Evolutionary conservation across 1,140 invertebrate species (phyloP).

Genomic region (Spodoptera litura): DNA sequence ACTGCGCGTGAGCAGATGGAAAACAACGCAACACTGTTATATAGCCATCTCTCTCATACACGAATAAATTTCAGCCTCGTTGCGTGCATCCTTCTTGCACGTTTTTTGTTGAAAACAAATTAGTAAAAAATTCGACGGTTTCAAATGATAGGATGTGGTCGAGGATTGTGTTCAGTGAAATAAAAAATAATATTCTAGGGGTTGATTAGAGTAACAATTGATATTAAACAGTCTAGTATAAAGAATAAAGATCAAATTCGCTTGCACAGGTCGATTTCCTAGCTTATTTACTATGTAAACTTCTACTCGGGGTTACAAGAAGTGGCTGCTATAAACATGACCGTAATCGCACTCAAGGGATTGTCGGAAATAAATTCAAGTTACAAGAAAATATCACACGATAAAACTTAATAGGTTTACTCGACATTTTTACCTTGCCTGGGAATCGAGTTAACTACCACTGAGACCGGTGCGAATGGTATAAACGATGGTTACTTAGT

Average conservation of each 20-base stretch:
- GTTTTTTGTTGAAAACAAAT: constrained; percentile 52
- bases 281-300: neutral
- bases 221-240: neutral
- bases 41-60: constrained; percentile 44
- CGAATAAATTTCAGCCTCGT: constrained; percentile 39
- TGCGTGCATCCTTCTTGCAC: constrained; percentile 41
- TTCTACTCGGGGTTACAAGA: neutral
- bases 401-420: neutral
- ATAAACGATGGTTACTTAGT: neutral
- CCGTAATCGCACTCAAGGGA: neutral
- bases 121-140: constrained; percentile 46
- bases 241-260: neutral
- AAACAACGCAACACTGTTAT: constrained; percentile 11
- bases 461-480: too few relatives aligned
- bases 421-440: neutral
- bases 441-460: neutral
- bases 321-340: neutral
- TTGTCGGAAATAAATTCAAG: neutral
- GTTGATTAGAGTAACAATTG: neutral
- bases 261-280: neutral
- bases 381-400: neutral
- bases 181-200: constrained; percentile 11
- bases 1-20: constrained; percentile 37
- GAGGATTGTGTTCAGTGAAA: constrained; percentile 7
- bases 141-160: constrained; percentile 32